Base-by-base conservation (phyloP, 2,113 vertebrate genomes). In the Regulus satrapa region DNA sequence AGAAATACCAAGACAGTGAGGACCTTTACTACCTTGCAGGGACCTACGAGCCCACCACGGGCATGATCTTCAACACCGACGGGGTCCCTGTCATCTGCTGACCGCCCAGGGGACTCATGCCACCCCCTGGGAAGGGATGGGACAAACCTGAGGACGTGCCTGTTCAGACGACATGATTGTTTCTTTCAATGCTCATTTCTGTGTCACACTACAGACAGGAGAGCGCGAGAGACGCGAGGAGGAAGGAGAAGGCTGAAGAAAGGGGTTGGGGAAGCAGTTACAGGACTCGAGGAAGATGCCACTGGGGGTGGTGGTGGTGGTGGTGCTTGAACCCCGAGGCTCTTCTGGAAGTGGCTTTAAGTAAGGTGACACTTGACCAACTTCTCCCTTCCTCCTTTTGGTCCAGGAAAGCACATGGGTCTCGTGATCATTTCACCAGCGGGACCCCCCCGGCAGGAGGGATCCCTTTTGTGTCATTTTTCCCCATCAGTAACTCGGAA, bases 21-120 rank as follows among this genome's bases (percentile, higher is more conserved):
- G 99, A 99, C 95, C 99, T 99, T 64, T 99, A 99, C 98, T 99
- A 99, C 98, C 98, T 99, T 95, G 99, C 99, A 10, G 99, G 99
- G 95, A 99, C 99, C 76, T 99, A 99, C 1, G 99, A 99, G 93
- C 99, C 99, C 96, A 99, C 99, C 88, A 99, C 99, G 2, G 99
- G 99, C 97, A 99, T 99, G 99, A 99, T 99, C 97, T 99, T 99
- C 98, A 99, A 99, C 97, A 99, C 99, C 0, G 99, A 99, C 2
- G 99, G 99, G 9, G 99, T 99, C 81, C 99, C 99, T 3, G 98
- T 99, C 96, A 98, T 99, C 97, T 99, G 99, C 98, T 99, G 97
- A 98, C 94, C 4, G 10, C 72, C 89, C 74, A 40, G 68, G 94
- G 95, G 90, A 91, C 68, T 48, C 7, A 8, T 84, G 87, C 83